These are phyloP conservation scores for Cryptus viduatorius DNA, from an alignment of 2,888 invertebrate genomes.

Conservation along the genomic window DNA sequence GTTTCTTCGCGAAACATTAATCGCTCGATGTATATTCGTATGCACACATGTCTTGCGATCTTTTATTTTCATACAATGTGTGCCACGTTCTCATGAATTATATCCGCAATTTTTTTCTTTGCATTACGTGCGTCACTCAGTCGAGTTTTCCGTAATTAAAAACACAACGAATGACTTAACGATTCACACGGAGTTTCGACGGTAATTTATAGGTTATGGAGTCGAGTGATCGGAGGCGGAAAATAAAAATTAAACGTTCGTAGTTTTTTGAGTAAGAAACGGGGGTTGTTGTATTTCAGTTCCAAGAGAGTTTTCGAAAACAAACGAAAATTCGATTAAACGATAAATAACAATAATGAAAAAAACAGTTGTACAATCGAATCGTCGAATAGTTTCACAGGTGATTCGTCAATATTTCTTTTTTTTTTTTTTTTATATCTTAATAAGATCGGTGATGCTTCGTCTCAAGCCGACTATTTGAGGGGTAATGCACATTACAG, in stretches of 20 bases:
- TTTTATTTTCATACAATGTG: constrained; percentile 2
- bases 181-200: constrained; percentile 5
- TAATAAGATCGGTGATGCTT: constrained; percentile 33
- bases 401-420: constrained; percentile 53
- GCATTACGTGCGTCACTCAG: background rate
- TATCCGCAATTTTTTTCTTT: background rate
- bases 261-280: constrained; percentile 71
- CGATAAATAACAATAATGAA: constrained; percentile 69
- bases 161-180: background rate
- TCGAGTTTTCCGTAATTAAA: background rate
- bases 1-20: constrained; percentile 27
- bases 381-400: constrained; percentile 52
- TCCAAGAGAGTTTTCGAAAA: constrained; percentile 67
- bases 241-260: constrained; percentile 36
- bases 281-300: constrained; percentile 75
- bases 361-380: constrained; percentile 52
- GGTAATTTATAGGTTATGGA: constrained; percentile 4
- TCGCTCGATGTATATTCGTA: constrained; percentile 1
- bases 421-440: constrained; percentile 46
- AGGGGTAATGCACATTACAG: constrained; percentile 45
- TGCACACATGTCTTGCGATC: background rate
- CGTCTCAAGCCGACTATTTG: constrained; percentile 50
- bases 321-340: constrained; percentile 57
- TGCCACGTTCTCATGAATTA: background rate
- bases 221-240: background rate